phyloP scores from a whole-genome alignment of 2,113 vertebrate genomes.

The Ciconia stormi region DNA sequence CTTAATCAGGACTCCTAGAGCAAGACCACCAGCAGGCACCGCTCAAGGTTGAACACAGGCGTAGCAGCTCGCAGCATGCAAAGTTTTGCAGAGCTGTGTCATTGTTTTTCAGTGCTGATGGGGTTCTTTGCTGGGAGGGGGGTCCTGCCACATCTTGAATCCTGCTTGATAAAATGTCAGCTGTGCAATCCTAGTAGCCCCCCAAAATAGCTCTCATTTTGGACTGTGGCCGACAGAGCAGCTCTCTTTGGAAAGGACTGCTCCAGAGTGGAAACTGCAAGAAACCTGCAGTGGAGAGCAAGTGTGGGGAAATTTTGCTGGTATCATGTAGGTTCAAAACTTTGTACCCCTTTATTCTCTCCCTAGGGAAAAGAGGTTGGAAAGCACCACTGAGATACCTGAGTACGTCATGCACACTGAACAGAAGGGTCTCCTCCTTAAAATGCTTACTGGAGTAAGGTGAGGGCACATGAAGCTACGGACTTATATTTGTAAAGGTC shows the following conservation, averaged over 20 bases:
- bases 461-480: not conserved
- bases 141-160: not conserved
- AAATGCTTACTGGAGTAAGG: not conserved
- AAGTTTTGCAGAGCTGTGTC: not conserved
- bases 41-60: accelerated
- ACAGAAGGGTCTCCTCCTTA: not conserved
- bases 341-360: not conserved
- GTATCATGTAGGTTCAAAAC: not conserved
- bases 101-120: not conserved
- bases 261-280: not conserved
- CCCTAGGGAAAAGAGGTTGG: not conserved
- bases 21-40: not conserved
- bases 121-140: not conserved
- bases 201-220: not conserved
- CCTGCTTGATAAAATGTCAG: not conserved
- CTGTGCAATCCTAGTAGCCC: not conserved
- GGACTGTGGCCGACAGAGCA: not conserved
- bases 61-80: not conserved
- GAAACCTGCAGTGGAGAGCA: not conserved
- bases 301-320: not conserved
- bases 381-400: not conserved
- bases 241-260: not conserved
- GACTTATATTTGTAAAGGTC: not conserved
- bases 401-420: not conserved
- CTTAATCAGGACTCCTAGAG: not conserved